phyloP scores from a whole-genome alignment of 2,888 invertebrate genomes.

The Oscheius sp. region DNA sequence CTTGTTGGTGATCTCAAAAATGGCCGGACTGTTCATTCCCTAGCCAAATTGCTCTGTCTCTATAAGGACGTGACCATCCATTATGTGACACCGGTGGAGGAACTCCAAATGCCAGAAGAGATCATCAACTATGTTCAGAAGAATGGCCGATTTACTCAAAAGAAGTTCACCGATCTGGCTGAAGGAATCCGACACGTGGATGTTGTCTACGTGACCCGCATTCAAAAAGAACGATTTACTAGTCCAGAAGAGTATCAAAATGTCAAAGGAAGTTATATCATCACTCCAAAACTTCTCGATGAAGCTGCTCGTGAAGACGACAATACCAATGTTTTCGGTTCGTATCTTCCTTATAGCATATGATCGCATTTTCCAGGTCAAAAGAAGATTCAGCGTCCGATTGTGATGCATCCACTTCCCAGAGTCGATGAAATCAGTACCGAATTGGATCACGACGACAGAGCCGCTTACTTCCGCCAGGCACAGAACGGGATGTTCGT shows the following conservation, averaged over 20 bases:
- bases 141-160: slow-evolving; percentile 81
- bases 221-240: slow-evolving; percentile 79
- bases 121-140: slow-evolving; percentile 82
- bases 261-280: slow-evolving; percentile 80
- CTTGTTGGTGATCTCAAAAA: slow-evolving; percentile 98
- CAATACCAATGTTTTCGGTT: slow-evolving; percentile 17
- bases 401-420: slow-evolving; percentile 92
- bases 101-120: slow-evolving; percentile 88
- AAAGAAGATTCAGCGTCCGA: slow-evolving; percentile 46
- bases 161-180: slow-evolving; percentile 76
- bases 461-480: slow-evolving; percentile 98
- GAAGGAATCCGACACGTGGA: slow-evolving; percentile 90
- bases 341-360: not conserved
- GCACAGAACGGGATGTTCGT: slow-evolving; percentile 98
- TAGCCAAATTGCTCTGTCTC: slow-evolving; percentile 88
- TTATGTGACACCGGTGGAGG: slow-evolving; percentile 84
- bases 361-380: slow-evolving; percentile 32
- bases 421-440: slow-evolving; percentile 91
- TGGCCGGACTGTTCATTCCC: slow-evolving; percentile 95
- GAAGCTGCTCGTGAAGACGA: slow-evolving; percentile 70
- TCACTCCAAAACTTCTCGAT: slow-evolving; percentile 95
- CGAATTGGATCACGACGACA: slow-evolving; percentile 91
- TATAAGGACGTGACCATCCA: slow-evolving; percentile 86
- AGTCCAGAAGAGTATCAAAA: slow-evolving; percentile 33
- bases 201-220: slow-evolving; percentile 96